A percentile compares a stretch with the other conserved stretches of the same genome.
Conservation (phyloP, 2,888 invertebrate genomes). For the Trissonchulus latispiculum region DNA sequence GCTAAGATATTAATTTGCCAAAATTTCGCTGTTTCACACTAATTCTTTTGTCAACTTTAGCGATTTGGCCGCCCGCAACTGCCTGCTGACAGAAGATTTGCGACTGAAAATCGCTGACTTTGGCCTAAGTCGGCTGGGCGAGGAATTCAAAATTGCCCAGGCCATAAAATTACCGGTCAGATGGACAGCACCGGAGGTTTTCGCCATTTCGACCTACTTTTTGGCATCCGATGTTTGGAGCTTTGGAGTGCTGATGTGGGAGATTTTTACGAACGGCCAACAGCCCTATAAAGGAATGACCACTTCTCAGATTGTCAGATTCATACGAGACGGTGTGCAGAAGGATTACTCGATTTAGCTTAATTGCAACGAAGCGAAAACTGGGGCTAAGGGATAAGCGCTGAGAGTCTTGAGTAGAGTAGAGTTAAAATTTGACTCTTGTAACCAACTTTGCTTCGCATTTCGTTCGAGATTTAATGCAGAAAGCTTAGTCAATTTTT, state of each 20-base stretch:
- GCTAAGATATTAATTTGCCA: too few species aligned
- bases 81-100: neutral
- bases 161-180: neutral
- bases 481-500: too few species aligned
- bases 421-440: too few species aligned
- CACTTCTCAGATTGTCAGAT: neutral
- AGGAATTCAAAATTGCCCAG: neutral
- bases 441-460: too few species aligned
- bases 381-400: too few species aligned
- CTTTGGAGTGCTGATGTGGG: neutral
- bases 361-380: too few species aligned
- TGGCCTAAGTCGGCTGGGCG: neutral
- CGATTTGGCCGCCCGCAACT: neutral
- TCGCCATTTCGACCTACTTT: neutral
- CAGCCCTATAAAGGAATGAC: neutral
- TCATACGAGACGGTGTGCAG: neutral
- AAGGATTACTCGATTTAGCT: too few species aligned
- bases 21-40: too few species aligned
- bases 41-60: too few species aligned
- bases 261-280: neutral
- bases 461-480: too few species aligned
- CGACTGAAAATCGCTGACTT: neutral
- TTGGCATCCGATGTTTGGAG: neutral
- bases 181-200: neutral
- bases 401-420: too few species aligned